Conservation (phyloP, 37 sponge, comb jelly and placozoan species). For the Beroe forskalii region DNA sequence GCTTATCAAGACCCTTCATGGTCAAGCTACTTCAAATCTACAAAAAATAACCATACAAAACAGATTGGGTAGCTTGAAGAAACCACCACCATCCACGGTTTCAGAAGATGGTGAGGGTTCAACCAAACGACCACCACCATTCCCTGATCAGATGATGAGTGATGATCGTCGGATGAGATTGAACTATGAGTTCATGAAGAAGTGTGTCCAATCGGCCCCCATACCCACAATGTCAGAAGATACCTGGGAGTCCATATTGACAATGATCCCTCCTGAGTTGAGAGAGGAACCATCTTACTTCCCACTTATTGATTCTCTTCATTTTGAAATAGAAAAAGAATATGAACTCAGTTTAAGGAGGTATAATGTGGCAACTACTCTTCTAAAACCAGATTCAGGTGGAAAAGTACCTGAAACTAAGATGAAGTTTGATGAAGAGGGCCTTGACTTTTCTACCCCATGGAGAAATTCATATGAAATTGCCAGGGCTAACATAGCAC, state of each 20-base stretch:
- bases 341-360: constrained; percentile 55
- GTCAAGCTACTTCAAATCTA: constrained; percentile 46
- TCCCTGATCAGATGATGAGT: constrained; percentile 85
- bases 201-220: constrained; percentile 82
- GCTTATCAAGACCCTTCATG: constrained; percentile 45
- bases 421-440: constrained; percentile 69
- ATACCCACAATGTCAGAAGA: constrained; percentile 77
- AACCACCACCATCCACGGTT: not conserved
- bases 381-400: constrained; percentile 44
- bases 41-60: constrained; percentile 46
- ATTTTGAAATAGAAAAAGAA: constrained; percentile 59
- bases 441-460: constrained; percentile 88
- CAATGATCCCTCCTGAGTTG: constrained; percentile 65
- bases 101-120: not conserved
- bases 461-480: constrained; percentile 80
- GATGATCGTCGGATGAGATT: constrained; percentile 77
- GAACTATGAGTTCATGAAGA: constrained; percentile 85
- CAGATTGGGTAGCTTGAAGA: not conserved
- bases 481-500: constrained; percentile 67
- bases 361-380: constrained; percentile 62
- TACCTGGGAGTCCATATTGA: constrained; percentile 76
- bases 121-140: constrained; percentile 63
- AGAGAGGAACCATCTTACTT: constrained; percentile 56
- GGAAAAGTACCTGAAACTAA: constrained; percentile 45
- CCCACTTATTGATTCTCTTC: constrained; percentile 58